Evolutionary conservation across 2,888 invertebrate species (phyloP), one percentile per base, ranked within the genome.

Genomic region (Xestia xanthographa): DNA sequence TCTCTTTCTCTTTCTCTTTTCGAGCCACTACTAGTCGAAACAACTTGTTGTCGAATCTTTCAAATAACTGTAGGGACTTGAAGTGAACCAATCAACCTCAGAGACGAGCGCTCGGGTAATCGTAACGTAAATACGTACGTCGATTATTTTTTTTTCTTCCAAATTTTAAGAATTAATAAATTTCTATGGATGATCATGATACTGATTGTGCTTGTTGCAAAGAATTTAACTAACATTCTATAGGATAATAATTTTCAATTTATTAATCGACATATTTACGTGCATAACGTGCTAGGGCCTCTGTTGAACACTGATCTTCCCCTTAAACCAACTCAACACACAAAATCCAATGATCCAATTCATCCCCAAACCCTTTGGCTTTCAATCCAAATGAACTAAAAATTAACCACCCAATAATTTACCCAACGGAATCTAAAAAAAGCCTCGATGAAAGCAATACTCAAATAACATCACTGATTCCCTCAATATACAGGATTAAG

Each of bases 401-500:
- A 66, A 83, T 66, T 58, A 83, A 79, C 66, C 66, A 63, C 62
- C 38, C 58, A 63, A 84, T 63, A 75, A 75, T 62, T 66, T 72
- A 63, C 56, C 26, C 22, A 34, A 53, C 12, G 38, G 38, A 70
- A 80, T 84, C 65, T 43, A 34, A 75, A 70, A 70, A 71, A 20
- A 65, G 26, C 58, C 29, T 66, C 29, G 20, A 43, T 53, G 70
- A 56, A 71, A 71, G 63, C 67, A 38, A 75, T 68, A 26, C 48
- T 43, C 53, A 53, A 48, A 60, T 22, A 75, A 60, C 29, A 56
- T 22, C 22, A 29, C 50, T 66, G 79, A 86, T 77, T 86, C 77
- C 60, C 48, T 60, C 66, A 73, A 79, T 81, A 80, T 68, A 75
- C 74, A 50, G 72, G 74, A 86, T 87, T 88, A 88, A 74, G 48